A percentile compares a stretch with the other conserved stretches of the same genome.
Conservation (phyloP, 2,113 vertebrate genomes). For the Typhlomys cinereus region DNA sequence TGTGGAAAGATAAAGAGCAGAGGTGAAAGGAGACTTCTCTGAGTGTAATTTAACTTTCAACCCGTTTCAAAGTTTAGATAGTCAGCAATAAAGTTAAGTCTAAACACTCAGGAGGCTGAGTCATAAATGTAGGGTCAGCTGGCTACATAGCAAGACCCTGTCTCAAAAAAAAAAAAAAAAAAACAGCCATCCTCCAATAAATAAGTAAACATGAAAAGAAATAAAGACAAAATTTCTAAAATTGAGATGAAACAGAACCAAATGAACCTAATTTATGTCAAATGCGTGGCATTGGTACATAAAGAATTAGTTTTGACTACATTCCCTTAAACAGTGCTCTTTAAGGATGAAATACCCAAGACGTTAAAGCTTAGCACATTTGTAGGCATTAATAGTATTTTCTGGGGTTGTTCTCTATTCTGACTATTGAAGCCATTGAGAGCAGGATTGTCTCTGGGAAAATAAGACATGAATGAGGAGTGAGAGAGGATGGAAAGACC, state of each 20-base stretch:
- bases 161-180: neutral
- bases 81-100: slow-evolving; percentile 24
- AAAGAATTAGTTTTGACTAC: neutral
- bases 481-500: neutral
- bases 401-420: neutral
- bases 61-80: slow-evolving; percentile 36
- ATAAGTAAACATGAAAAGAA: slow-evolving; percentile 5
- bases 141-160: neutral
- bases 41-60: neutral
- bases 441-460: neutral
- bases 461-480: neutral
- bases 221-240: slow-evolving; percentile 19
- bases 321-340: neutral
- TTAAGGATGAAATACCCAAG: neutral
- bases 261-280: neutral
- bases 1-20: neutral
- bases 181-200: no score
- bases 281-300: neutral
- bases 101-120: neutral
- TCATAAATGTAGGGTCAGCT: neutral
- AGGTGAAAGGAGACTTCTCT: neutral
- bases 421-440: neutral
- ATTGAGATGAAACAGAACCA: slow-evolving; percentile 1
- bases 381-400: neutral
- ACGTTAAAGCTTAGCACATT: neutral